Evolutionary conservation across 2,113 vertebrate species (phyloP).

Genomic region (Sphaerodactylus townsendi): DNA sequence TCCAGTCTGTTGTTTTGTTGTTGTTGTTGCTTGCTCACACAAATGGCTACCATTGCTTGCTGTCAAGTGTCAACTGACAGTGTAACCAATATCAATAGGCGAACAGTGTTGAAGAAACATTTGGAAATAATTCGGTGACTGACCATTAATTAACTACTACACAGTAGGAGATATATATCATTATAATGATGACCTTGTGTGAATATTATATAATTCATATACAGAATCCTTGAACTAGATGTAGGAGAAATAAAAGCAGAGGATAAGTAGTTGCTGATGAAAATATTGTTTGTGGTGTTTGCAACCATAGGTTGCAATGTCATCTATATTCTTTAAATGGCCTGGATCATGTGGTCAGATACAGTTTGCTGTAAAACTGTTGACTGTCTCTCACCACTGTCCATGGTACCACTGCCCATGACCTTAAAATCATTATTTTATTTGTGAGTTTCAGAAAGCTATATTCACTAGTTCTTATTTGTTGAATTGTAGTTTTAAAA

Average conservation of each 20-base stretch:
- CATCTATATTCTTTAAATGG: background rate
- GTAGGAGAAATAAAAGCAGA: background rate
- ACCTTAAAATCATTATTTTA: background rate
- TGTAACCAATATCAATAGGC: background rate
- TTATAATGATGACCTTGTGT: background rate
- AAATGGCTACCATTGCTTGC: slow-evolving; percentile 21
- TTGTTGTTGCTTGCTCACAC: slow-evolving; percentile 14
- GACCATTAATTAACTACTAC: background rate
- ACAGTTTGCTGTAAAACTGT: too few species aligned
- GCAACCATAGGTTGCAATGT: background rate
- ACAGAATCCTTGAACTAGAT: background rate
- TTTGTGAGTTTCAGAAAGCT: background rate
- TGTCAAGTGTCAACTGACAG: slow-evolving; percentile 25
- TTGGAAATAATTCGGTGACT: slow-evolving; percentile 12
- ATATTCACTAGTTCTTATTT: background rate
- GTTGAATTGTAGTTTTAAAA: background rate
- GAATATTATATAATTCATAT: background rate
- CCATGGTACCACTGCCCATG: background rate
- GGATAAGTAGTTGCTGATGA: background rate
- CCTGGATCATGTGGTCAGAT: background rate
- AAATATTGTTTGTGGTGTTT: background rate
- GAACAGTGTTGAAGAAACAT: background rate
- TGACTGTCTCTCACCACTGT: background rate
- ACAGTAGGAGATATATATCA: background rate
- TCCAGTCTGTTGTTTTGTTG: slow-evolving; percentile 2